Evolutionary conservation across 2,113 vertebrate genomes (phyloP).

Genomic region (Passer montanus): DNA sequence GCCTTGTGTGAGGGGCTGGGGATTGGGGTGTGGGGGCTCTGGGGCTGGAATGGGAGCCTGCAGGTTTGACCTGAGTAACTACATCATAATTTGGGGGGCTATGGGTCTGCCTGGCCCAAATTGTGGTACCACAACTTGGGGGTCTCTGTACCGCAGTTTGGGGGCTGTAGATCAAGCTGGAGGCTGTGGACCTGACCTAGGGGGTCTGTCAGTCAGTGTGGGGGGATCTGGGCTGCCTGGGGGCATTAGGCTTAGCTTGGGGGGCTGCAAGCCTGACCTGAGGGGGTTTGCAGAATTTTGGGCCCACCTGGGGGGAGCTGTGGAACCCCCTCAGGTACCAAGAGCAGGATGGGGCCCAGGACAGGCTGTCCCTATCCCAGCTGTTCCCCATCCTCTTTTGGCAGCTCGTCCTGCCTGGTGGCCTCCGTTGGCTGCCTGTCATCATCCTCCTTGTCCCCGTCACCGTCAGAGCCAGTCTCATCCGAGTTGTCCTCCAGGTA

Average conservation of each 20-base stretch:
- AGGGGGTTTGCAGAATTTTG: neutral
- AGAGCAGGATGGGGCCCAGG: neutral
- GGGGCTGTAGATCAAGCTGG: neutral
- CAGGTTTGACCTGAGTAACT: neutral
- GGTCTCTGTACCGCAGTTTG: neutral
- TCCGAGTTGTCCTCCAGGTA: conserved; percentile 93
- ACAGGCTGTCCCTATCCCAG: neutral
- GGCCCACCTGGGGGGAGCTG: fast-evolving
- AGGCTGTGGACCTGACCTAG: neutral
- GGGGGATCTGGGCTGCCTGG: neutral
- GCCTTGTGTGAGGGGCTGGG: neutral
- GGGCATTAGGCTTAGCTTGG: neutral
- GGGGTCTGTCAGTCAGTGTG: neutral
- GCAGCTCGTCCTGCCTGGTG: neutral
- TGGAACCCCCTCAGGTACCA: neutral
- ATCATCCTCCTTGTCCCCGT: neutral
- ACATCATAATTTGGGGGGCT: neutral
- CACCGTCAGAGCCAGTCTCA: conserved; percentile 77
- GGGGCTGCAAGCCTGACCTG: neutral
- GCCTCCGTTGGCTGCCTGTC: neutral
- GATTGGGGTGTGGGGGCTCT: fast-evolving
- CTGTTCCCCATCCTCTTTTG: conserved; percentile 28
- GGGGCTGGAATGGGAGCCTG: neutral
- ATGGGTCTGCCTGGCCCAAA: neutral
- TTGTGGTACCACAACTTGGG: no score